Base-by-base conservation (phyloP, 2,797 vertebrate species). In the Aplochiton taeniatus region DNA sequence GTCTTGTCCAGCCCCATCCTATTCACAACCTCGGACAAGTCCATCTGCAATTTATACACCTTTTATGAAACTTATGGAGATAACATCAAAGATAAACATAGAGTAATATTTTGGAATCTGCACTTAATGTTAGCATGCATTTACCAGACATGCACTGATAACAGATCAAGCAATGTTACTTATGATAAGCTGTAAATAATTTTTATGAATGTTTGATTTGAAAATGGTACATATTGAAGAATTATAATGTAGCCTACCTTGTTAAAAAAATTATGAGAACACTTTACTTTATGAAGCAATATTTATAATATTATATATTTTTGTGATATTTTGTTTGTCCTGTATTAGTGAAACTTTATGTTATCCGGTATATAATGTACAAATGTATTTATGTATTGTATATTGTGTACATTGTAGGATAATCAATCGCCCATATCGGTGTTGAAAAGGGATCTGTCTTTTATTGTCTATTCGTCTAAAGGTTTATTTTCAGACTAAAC, bases 31-130 rank as follows among this genome's bases (percentile, higher is more conserved):
- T 0, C 84, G 89, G 83, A 86, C 89, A 0, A 75, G 72, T 61
- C 69, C 81, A 8, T 58, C 84, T 54, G 86, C 81, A 73, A 85
- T 89, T 8, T 94, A 93, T 76, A 92, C 93, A 0, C 96, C 97
- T 0, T 98, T 96, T 82, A 93, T 94, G 78, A 94, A 91, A 75
- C 95, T 98, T 55, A 82, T 97, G 92, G 95, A 98, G 79, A 88
- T 93, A 0, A 92, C 90, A 48, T 74, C 87, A 13, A 94, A 92
- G 43, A 90, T 87, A 9, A 88, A 87, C 44, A 79, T 80, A 19
- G 87, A 93, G 4, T 83, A 64, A 87, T 56, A 11, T 42, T 54
- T 20, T 62, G 18, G 20, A 9, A 18, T 19, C 20, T 60, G 57
- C 42, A 45, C 13, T 63, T 56, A 63, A 45, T 47, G 13, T 59